Percentiles rank a stretch among this genome's conserved stretches.
These are phyloP conservation scores for Mesocentrotus franciscanus DNA, from an alignment of 53 echinoderm and acorn worm species.

Conservation along the genomic window DNA sequence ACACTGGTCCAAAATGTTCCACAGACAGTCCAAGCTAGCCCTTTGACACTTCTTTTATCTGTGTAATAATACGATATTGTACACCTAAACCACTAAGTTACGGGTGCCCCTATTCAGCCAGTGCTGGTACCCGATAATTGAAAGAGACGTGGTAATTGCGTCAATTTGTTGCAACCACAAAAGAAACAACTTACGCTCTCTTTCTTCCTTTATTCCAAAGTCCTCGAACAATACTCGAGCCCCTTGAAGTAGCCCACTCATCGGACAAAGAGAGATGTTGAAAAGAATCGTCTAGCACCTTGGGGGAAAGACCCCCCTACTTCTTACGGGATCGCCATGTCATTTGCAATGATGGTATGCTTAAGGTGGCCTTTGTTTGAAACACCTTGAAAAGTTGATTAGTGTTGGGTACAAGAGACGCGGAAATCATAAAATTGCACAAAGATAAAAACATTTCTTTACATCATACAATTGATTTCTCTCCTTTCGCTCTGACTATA, in stretches of 20 bases:
- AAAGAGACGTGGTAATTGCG: slow-evolving; percentile 61
- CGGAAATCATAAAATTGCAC: slow-evolving; percentile 1
- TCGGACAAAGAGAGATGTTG: slow-evolving; percentile 25
- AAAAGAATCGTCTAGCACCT: slow-evolving; percentile 21
- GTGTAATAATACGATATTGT: not conserved
- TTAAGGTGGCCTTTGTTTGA: slow-evolving; percentile 6
- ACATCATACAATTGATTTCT: not conserved
- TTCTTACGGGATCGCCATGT: not conserved
- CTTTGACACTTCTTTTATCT: not conserved
- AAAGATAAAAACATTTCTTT: not conserved
- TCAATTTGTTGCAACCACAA: slow-evolving; percentile 27
- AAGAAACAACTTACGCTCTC: not conserved
- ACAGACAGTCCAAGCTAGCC: not conserved
- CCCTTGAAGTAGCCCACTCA: not conserved
- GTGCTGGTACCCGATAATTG: slow-evolving; percentile 17
- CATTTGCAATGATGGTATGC: not conserved
- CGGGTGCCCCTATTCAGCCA: not conserved
- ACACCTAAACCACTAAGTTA: slow-evolving; percentile 7
- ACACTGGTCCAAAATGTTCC: not conserved
- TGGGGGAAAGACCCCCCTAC: not conserved
- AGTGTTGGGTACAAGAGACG: not conserved
- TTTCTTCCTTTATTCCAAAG: slow-evolving; percentile 46
- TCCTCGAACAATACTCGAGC: slow-evolving; percentile 31
- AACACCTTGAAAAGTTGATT: slow-evolving; percentile 26
- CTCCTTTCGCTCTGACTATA: not conserved